These are phyloP conservation scores for Catostylus mosaicus DNA, from an alignment of 30 jellyfish, hydroid and myxozoan genomes.

Conservation along the genomic window DNA sequence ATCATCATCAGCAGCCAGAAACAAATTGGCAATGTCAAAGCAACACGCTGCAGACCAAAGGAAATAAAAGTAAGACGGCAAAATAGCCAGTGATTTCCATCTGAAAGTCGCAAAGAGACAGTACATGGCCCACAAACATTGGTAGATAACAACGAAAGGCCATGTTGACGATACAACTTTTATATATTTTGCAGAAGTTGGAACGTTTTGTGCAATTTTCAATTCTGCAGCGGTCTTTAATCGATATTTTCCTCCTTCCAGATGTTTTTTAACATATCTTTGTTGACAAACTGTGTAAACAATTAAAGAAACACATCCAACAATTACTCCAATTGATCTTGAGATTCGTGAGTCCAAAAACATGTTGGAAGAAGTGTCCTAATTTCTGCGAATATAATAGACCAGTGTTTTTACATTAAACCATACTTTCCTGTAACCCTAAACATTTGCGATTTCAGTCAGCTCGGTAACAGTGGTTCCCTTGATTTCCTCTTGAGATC, in stretches of 20 bases:
- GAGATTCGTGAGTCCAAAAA: neutral
- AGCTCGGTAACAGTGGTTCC: too few species aligned
- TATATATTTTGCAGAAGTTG: neutral
- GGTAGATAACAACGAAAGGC: conserved; percentile 52
- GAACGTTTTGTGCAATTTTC: neutral
- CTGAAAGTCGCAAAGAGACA: conserved; percentile 46
- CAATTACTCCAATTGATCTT: conserved; percentile 4
- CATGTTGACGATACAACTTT: conserved; percentile 17
- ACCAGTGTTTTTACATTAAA: too few species aligned
- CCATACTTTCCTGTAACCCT: too few species aligned
- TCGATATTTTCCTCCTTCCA: neutral
- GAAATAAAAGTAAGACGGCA: conserved; percentile 46
- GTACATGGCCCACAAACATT: conserved; percentile 65
- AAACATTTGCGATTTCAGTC: too few species aligned
- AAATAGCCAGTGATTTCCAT: conserved; percentile 21
- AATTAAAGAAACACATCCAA: conserved; percentile 4
- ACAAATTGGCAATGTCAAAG: conserved; percentile 40
- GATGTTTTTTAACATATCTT: neutral
- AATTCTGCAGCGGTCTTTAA: too few species aligned
- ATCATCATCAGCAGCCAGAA: conserved; percentile 6
- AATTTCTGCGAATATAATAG: too few species aligned
- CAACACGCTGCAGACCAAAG: conserved; percentile 58
- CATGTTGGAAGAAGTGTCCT: too few species aligned
- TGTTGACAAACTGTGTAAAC: neutral
- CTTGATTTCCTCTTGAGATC: too few species aligned